Percentiles rank a stretch among this genome's conserved stretches.
These are phyloP conservation scores for Turnix velox DNA, from an alignment of 2,113 vertebrate species.

Conservation along the genomic window DNA sequence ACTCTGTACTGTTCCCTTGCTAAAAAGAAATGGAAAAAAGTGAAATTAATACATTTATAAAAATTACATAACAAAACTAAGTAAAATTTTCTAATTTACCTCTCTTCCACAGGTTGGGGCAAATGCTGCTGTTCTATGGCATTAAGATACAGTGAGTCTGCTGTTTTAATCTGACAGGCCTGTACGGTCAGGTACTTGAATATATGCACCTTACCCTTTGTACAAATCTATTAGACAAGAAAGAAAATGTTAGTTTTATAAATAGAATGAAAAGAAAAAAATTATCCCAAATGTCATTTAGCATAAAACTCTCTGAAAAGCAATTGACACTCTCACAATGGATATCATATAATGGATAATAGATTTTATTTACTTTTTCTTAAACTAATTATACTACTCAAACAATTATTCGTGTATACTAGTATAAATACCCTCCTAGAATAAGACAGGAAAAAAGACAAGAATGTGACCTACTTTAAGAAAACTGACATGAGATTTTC, in stretches of 20 bases:
- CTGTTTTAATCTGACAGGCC: conserved; percentile 89
- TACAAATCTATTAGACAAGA: conserved; percentile 82
- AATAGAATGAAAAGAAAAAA: not conserved
- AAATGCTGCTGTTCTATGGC: conserved; percentile 82
- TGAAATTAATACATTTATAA: not conserved
- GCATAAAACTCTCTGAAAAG: not conserved
- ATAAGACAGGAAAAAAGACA: not conserved
- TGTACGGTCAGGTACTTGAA: conserved; percentile 94
- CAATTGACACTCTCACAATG: not conserved
- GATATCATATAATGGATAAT: not conserved
- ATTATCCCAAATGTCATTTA: not conserved
- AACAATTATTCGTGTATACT: not conserved
- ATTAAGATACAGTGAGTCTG: conserved; percentile 85
- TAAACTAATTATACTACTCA: not conserved
- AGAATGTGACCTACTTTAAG: not conserved
- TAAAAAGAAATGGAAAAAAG: no score
- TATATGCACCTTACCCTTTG: conserved; percentile 94
- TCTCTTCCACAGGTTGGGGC: conserved; percentile 80
- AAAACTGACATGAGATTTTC: not conserved
- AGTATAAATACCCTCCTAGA: not conserved
- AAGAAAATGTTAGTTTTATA: not conserved
- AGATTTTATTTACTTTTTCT: not conserved
- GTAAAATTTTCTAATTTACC: conserved; percentile 64
- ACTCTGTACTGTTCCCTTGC: not conserved
- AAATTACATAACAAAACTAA: not conserved